phyloP scores from a whole-genome alignment of 2,797 vertebrate species.

The Luscinia megarhynchos region DNA sequence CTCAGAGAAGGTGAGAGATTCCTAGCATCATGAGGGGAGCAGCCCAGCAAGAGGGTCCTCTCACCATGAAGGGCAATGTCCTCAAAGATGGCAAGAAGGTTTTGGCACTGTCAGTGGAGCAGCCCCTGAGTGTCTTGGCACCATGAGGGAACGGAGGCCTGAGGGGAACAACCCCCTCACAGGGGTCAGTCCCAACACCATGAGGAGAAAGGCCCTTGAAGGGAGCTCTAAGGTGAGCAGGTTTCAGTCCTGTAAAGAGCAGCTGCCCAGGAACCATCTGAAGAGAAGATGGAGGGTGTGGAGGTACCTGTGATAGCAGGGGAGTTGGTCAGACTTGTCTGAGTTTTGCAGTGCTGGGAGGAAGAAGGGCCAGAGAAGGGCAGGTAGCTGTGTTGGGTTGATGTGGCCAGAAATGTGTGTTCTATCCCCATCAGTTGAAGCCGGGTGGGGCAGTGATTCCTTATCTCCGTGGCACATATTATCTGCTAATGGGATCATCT shows the following conservation, averaged over 20 bases:
- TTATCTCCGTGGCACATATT: no score
- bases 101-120: fast-evolving
- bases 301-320: not conserved
- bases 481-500: no score
- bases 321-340: fast-evolving
- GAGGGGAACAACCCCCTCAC: not conserved
- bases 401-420: no score
- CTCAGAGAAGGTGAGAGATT: not conserved
- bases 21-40: fast-evolving
- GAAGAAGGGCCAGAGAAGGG: not conserved
- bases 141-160: not conserved
- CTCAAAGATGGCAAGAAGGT: fast-evolving
- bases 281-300: fast-evolving
- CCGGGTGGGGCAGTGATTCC: no score
- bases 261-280: fast-evolving
- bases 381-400: no score
- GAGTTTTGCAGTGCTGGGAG: not conserved
- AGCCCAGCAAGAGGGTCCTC: no score
- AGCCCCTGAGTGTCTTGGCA: no score
- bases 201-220: not conserved
- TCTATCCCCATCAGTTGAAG: no score
- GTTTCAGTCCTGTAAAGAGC: not conserved
- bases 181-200: fast-evolving
- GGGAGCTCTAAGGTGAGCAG: not conserved
- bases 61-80: fast-evolving